Evolutionary conservation across 2,888 invertebrate genomes (phyloP).

Genomic region (Sinohyriopsis cumingii): DNA sequence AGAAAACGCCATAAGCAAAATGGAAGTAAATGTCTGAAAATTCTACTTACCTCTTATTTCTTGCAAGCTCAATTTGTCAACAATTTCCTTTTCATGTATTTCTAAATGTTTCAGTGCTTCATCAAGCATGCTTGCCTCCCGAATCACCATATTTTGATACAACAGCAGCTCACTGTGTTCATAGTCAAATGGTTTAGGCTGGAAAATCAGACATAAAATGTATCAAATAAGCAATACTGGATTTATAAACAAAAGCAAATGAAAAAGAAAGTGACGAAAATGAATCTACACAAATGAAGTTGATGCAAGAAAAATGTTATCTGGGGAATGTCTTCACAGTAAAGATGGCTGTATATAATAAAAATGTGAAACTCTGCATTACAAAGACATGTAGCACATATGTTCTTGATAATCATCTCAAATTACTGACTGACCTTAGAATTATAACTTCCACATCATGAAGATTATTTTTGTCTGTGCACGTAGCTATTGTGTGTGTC

Average conservation of each 20-base stretch:
- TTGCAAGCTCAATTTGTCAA: slow-evolving; percentile 92
- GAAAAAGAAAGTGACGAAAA: background rate
- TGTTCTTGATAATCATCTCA: no score
- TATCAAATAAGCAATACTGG: background rate
- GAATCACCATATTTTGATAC: slow-evolving; percentile 96
- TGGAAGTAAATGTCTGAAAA: no score
- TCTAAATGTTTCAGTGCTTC: slow-evolving; percentile 91
- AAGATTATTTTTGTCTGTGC: no score
- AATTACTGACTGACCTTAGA: no score
- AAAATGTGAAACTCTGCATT: no score
- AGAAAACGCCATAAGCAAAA: no score
- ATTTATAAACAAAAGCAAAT: background rate
- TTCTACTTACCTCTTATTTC: slow-evolving; percentile 87
- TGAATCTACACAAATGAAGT: background rate
- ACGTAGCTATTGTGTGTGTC: no score
- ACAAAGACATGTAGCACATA: no score
- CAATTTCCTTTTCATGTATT: slow-evolving; percentile 90
- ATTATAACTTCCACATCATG: no score
- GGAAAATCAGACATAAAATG: slow-evolving; percentile 11
- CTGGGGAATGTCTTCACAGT: no score
- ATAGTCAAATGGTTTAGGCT: slow-evolving; percentile 80
- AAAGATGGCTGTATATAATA: no score
- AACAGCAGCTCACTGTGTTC: slow-evolving; percentile 97
- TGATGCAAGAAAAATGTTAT: background rate
- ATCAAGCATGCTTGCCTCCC: slow-evolving; percentile 89